Percentiles rank a stretch among this genome's conserved stretches.
phyloP scores from a whole-genome alignment of 2,888 invertebrate species.

The Cactoblastis cactorum region DNA sequence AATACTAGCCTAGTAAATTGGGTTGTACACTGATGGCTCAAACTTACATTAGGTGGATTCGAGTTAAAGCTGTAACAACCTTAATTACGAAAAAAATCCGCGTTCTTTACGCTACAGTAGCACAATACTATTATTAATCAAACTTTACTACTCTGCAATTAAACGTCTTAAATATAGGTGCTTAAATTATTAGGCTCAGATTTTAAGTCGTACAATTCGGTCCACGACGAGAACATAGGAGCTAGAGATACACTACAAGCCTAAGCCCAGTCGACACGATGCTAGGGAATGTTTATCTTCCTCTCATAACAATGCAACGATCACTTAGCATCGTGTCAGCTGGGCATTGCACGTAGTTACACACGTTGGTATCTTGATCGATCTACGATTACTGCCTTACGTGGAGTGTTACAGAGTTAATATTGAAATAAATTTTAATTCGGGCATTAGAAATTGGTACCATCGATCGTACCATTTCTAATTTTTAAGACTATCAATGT shows the following conservation, averaged over 20 bases:
- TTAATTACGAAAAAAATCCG: not conserved
- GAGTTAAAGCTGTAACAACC: constrained; percentile 4
- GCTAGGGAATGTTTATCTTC: not conserved
- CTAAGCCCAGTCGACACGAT: constrained; percentile 18
- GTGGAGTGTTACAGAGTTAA: too few species aligned
- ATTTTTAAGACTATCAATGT: too few species aligned
- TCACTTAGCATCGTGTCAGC: not conserved
- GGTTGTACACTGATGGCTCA: not conserved
- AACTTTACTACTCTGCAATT: constrained; percentile 54
- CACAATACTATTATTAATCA: constrained; percentile 17
- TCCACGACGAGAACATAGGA: constrained; percentile 48
- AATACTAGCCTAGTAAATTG: not conserved
- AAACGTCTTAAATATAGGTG: constrained; percentile 59
- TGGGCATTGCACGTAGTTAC: not conserved
- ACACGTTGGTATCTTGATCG: constrained; percentile 12
- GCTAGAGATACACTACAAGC: constrained; percentile 44
- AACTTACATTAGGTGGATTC: constrained; percentile 2
- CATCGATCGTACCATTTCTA: too few species aligned
- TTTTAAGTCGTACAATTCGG: constrained; percentile 51
- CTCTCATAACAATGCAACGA: not conserved
- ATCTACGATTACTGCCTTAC: too few species aligned
- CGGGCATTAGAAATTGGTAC: too few species aligned
- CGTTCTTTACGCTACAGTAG: constrained; percentile 16
- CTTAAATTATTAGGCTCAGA: constrained; percentile 52
- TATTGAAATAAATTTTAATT: too few species aligned